A percentile compares a stretch with the other conserved stretches of the same genome.
phyloP scores from a whole-genome alignment of 2,797 vertebrate genomes.

The Chromis chromis region DNA sequence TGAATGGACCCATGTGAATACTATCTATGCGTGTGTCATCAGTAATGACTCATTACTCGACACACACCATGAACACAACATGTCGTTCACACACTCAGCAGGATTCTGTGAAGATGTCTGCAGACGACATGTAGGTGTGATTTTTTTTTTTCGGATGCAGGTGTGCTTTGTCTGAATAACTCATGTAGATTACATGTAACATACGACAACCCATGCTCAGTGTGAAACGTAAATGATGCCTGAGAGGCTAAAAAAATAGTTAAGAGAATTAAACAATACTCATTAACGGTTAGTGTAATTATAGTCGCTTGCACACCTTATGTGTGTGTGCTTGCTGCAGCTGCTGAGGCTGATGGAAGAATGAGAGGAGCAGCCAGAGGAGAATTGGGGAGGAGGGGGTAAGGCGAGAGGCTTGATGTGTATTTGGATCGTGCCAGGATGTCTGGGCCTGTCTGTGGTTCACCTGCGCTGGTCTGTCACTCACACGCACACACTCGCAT shows the following conservation, averaged over 20 bases:
- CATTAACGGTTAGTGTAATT: not conserved
- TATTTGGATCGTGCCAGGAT: constrained; percentile 78
- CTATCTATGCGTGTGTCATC: constrained; percentile 36
- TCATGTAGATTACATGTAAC: not conserved
- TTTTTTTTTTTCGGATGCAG: constrained; percentile 7
- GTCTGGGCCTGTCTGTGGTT: constrained; percentile 83
- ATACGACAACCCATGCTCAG: not conserved
- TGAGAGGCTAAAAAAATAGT: not conserved
- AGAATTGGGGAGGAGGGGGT: constrained; percentile 67
- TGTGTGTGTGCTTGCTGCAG: not conserved
- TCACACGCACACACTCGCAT: constrained; percentile 39
- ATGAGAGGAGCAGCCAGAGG: constrained; percentile 22
- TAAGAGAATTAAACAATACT: not conserved
- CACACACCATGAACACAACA: constrained; percentile 20
- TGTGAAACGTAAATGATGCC: constrained; percentile 1
- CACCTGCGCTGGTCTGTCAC: constrained; percentile 81
- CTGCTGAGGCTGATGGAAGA: constrained; percentile 55
- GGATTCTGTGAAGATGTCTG: not conserved
- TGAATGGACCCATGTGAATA: constrained; percentile 42
- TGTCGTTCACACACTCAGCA: constrained; percentile 40
- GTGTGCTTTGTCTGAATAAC: constrained; percentile 41
- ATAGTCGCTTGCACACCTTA: constrained; percentile 10
- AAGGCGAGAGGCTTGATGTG: constrained; percentile 82
- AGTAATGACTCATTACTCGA: constrained; percentile 44
- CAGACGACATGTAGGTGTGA: not conserved